A percentile compares a stretch with the other conserved stretches of the same genome.
phyloP scores from a whole-genome alignment of 2,113 vertebrate species.

The Paraplagusia blochii region DNA sequence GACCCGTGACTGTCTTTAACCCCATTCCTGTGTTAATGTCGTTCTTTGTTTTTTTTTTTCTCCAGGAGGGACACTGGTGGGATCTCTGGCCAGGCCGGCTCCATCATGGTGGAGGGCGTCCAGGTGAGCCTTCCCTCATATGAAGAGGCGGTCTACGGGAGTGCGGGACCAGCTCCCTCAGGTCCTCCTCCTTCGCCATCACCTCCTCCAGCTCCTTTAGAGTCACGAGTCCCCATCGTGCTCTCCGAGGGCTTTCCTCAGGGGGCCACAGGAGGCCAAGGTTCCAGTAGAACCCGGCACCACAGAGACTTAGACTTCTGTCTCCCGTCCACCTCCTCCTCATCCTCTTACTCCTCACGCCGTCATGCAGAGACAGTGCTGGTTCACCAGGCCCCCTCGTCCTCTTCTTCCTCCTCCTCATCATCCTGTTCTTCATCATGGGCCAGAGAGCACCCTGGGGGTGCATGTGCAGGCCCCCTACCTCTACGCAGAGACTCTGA shows the following conservation, averaged over 20 bases:
- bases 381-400: slow-evolving; percentile 86
- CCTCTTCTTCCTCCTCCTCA: slow-evolving; percentile 75
- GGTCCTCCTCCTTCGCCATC: slow-evolving; percentile 48
- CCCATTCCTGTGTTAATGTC: neutral
- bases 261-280: slow-evolving; percentile 73
- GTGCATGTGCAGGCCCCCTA: slow-evolving; percentile 68
- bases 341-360: slow-evolving; percentile 72
- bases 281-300: slow-evolving; percentile 59
- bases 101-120: slow-evolving; percentile 95
- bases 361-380: slow-evolving; percentile 89
- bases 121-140: slow-evolving; percentile 95
- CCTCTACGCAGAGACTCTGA: slow-evolving; percentile 86
- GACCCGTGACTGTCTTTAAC: slow-evolving; percentile 1
- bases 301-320: slow-evolving; percentile 73
- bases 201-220: slow-evolving; percentile 73
- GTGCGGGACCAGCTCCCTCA: slow-evolving; percentile 71
- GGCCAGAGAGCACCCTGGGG: slow-evolving; percentile 80
- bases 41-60: slow-evolving; percentile 8
- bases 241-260: slow-evolving; percentile 84
- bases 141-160: slow-evolving; percentile 96
- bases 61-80: slow-evolving; percentile 88
- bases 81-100: slow-evolving; percentile 87
- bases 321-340: slow-evolving; percentile 84
- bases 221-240: slow-evolving; percentile 91
- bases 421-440: slow-evolving; percentile 80